A percentile compares a stretch with the other conserved stretches of the same genome.
These are phyloP conservation scores for Poecilia wingei DNA, from an alignment of 2,797 vertebrate genomes.

Conservation along the genomic window DNA sequence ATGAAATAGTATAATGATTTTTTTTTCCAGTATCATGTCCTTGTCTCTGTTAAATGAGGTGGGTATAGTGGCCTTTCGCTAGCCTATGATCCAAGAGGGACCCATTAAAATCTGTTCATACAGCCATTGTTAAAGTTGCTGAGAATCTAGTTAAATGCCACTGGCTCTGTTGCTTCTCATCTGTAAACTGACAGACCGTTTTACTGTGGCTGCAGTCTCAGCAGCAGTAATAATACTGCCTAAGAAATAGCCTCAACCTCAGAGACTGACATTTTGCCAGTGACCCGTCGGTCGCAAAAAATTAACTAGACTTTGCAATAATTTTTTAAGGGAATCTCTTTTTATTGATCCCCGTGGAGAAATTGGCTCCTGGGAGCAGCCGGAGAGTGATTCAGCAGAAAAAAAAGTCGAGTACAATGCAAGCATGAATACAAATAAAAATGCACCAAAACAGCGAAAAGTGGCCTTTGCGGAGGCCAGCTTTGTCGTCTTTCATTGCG, in stretches of 20 bases:
- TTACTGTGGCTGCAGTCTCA: conserved; percentile 51
- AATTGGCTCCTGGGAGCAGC: conserved; percentile 24
- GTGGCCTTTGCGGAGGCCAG: conserved; percentile 2
- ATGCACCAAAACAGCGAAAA: not conserved
- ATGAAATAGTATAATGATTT: conserved; percentile 54
- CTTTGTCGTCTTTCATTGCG: conserved; percentile 11
- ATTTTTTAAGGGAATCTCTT: conserved; percentile 21
- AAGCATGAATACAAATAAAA: conserved; percentile 26
- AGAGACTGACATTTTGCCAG: conserved; percentile 57
- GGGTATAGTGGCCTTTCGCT: conserved; percentile 66
- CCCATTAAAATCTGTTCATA: conserved; percentile 76
- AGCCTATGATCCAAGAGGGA: conserved; percentile 72
- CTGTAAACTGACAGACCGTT: conserved; percentile 68
- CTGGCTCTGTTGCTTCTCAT: conserved; percentile 68
- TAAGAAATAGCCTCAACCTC: conserved; percentile 53
- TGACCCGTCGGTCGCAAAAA: conserved; percentile 38
- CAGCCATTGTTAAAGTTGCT: conserved; percentile 71
- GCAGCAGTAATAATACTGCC: conserved; percentile 54
- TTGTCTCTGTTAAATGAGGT: conserved; percentile 72
- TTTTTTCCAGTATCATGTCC: conserved; percentile 55
- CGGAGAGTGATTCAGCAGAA: conserved; percentile 14
- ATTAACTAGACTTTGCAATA: conserved; percentile 28
- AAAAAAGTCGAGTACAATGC: conserved; percentile 11
- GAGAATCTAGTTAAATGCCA: conserved; percentile 74
- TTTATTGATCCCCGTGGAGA: conserved; percentile 37